These are phyloP conservation scores for Acyrthosiphon pisum DNA, from an alignment of 1,140 invertebrate species.

Conservation along the genomic window DNA sequence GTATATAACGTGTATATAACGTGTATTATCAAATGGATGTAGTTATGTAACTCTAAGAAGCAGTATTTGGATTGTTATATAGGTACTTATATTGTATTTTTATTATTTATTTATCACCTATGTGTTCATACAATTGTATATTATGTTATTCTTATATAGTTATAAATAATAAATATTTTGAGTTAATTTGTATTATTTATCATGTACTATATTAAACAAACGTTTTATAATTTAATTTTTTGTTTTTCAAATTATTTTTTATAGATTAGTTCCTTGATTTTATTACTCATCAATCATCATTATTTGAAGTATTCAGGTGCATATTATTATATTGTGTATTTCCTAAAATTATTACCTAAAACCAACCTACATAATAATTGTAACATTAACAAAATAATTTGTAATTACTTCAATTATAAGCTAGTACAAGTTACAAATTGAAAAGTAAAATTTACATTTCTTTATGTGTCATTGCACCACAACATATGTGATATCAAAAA, in stretches of 20 bases:
- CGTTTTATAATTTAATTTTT: background rate
- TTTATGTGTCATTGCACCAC: background rate
- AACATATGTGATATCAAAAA: background rate
- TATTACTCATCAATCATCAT: too few species aligned
- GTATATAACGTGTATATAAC: too few species aligned
- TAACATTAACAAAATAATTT: background rate
- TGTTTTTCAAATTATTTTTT: background rate
- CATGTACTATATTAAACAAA: background rate
- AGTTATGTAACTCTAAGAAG: constrained; percentile 10
- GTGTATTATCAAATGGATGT: background rate
- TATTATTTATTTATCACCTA: background rate
- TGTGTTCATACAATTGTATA: background rate
- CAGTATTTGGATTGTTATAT: background rate
- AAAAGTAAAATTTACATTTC: background rate
- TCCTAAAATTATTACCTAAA: too few species aligned
- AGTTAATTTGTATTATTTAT: background rate
- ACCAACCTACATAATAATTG: background rate
- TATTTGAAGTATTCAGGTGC: too few species aligned
- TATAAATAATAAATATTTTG: background rate
- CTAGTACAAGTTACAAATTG: background rate
- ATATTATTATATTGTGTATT: too few species aligned
- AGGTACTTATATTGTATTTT: background rate
- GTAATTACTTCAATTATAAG: background rate
- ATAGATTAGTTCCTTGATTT: background rate
- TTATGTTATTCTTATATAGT: background rate